A percentile compares a stretch with the other conserved stretches of the same genome.
Conservation (phyloP, 2,888 invertebrate genomes). For the Malthinus seriepunctatus region DNA sequence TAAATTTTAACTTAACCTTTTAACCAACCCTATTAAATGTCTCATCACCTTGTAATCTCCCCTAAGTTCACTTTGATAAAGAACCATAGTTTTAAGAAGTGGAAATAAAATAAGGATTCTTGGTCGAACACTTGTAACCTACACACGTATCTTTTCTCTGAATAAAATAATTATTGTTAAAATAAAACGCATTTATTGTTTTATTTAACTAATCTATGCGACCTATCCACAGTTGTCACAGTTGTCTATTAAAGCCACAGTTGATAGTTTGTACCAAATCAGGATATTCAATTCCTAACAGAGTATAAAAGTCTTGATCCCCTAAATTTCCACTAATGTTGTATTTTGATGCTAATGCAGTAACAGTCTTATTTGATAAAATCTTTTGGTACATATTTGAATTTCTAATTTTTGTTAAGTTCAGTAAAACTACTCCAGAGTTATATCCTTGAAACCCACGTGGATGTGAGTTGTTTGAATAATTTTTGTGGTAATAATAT, state of each 20-base stretch:
- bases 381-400: conserved; percentile 64
- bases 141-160: too few relatives aligned
- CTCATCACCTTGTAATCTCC: too few relatives aligned
- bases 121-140: too few relatives aligned
- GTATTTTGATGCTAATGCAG: conserved; percentile 63
- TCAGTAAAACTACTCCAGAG: conserved; percentile 76
- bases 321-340: conserved; percentile 75
- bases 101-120: too few relatives aligned
- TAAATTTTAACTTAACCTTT: too few relatives aligned
- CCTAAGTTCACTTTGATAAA: too few relatives aligned
- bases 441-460: conserved; percentile 76
- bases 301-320: conserved; percentile 81
- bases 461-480: conserved; percentile 40
- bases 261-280: conserved; percentile 72
- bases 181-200: too few relatives aligned
- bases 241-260: conserved; percentile 80
- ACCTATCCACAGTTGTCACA: conserved; percentile 78
- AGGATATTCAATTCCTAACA: conserved; percentile 70
- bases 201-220: too few relatives aligned
- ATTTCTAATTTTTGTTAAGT: conserved; percentile 67
- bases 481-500: conserved; percentile 50
- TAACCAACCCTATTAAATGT: too few relatives aligned
- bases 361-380: conserved; percentile 58
- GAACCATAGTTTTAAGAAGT: too few relatives aligned
- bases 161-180: too few relatives aligned